A percentile compares a stretch with the other conserved stretches of the same genome.
phyloP scores from a whole-genome alignment of 2,113 vertebrate genomes.

The Cyanoderma ruficeps region DNA sequence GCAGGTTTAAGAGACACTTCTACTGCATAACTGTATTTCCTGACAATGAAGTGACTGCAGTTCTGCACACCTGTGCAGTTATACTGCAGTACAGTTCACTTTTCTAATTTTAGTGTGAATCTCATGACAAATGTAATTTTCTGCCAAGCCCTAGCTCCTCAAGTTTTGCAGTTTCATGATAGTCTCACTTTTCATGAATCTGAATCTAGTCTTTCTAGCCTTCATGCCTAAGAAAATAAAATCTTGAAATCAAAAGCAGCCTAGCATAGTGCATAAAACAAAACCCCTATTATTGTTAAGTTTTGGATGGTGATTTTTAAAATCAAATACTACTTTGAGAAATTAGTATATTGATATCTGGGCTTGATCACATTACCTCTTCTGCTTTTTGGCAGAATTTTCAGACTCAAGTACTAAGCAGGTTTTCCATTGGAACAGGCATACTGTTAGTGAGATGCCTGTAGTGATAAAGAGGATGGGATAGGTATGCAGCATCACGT shows the following conservation, averaged over 20 bases:
- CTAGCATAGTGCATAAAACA: accelerated
- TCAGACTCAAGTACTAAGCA: not conserved
- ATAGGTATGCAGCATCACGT: not conserved
- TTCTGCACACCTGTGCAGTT: not conserved
- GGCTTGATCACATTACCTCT: not conserved
- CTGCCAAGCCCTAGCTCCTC: not conserved
- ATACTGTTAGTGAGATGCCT: not conserved
- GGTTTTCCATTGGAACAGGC: accelerated
- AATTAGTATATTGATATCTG: not conserved
- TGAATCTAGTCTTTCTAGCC: not conserved
- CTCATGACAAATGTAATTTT: not conserved
- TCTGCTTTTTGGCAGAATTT: not conserved
- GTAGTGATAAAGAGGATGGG: accelerated
- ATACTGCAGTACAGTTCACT: not conserved
- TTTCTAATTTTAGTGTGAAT: not conserved
- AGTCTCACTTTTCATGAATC: not conserved
- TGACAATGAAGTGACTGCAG: not conserved
- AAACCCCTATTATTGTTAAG: not conserved
- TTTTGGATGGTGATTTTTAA: not conserved
- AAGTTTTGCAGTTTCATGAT: not conserved
- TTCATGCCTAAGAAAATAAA: not conserved
- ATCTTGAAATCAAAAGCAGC: not conserved
- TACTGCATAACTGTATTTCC: not conserved
- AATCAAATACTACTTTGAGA: not conserved
- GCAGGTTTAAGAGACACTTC: not conserved